Conservation (phyloP, 2,113 vertebrate species). For the Passer montanus region DNA sequence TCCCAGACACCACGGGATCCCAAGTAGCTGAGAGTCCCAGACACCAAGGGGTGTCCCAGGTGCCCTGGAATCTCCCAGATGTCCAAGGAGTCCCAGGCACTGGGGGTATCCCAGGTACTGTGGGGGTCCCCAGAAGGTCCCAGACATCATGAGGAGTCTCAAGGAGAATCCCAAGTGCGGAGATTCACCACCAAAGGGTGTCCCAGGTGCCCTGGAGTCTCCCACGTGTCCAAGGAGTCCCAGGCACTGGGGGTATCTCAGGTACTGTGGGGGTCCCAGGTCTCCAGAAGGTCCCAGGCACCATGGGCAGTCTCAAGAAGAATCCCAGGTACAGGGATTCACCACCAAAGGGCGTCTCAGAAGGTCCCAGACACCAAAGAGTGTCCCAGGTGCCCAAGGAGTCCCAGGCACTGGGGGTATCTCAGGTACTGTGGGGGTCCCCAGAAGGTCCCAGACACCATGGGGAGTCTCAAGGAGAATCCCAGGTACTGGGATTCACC, state of each 20-base stretch:
- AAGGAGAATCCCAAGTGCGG: not conserved
- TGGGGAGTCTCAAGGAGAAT: fast-evolving
- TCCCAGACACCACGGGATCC: too few species aligned
- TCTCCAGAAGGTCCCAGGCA: not conserved
- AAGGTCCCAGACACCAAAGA: too few species aligned
- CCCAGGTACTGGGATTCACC: not conserved
- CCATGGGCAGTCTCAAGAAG: fast-evolving
- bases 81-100: not conserved
- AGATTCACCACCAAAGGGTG: too few species aligned
- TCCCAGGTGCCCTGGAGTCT: not conserved
- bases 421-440: too few species aligned
- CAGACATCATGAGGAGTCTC: fast-evolving
- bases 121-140: too few species aligned
- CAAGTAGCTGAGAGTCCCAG: too few species aligned
- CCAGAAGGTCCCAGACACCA: too few species aligned
- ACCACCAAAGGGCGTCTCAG: not conserved
- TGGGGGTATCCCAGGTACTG: too few species aligned
- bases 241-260: not conserved
- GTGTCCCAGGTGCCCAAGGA: too few species aligned
- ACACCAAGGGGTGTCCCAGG: not conserved
- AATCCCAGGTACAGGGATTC: fast-evolving
- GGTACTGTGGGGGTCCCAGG: not conserved
- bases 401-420: not conserved
- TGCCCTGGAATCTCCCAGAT: too few species aligned
- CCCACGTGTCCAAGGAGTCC: not conserved